Percentiles rank a stretch among this genome's conserved stretches.
phyloP scores from a whole-genome alignment of 2,797 vertebrate genomes.

The Agapornis canus region DNA sequence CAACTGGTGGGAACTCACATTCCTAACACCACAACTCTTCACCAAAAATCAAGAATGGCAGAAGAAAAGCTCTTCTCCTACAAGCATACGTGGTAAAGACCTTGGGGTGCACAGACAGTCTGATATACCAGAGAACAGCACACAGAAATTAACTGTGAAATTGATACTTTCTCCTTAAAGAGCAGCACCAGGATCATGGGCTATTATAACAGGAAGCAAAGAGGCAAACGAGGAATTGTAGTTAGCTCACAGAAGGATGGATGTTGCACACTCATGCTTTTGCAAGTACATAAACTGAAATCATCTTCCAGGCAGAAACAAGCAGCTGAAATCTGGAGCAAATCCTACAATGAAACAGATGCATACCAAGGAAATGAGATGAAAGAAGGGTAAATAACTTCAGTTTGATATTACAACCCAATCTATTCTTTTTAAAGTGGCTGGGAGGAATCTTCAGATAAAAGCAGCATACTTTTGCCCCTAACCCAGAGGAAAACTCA shows the following conservation, averaged over 20 bases:
- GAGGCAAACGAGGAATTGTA: neutral
- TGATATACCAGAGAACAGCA: neutral
- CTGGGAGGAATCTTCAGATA: neutral
- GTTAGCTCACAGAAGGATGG: neutral
- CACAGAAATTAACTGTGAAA: neutral
- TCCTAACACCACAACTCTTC: neutral
- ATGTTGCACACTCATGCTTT: neutral
- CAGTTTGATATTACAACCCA: neutral
- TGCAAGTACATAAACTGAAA: neutral
- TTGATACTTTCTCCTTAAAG: neutral
- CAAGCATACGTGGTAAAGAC: neutral
- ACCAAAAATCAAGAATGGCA: neutral
- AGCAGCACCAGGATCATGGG: neutral
- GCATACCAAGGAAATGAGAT: neutral
- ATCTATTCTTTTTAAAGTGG: neutral
- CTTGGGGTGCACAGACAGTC: accelerated
- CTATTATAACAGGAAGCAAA: neutral
- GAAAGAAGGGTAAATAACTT: neutral
- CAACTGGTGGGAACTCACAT: accelerated
- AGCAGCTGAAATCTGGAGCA: neutral
- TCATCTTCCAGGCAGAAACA: neutral
- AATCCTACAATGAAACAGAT: neutral
- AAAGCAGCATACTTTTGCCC: neutral
- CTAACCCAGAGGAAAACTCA: neutral
- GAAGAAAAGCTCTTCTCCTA: neutral